Evolutionary conservation across 2,888 invertebrate species (phyloP), one percentile per base, ranked within the genome.

Genomic region (Phyto melanocephala): DNA sequence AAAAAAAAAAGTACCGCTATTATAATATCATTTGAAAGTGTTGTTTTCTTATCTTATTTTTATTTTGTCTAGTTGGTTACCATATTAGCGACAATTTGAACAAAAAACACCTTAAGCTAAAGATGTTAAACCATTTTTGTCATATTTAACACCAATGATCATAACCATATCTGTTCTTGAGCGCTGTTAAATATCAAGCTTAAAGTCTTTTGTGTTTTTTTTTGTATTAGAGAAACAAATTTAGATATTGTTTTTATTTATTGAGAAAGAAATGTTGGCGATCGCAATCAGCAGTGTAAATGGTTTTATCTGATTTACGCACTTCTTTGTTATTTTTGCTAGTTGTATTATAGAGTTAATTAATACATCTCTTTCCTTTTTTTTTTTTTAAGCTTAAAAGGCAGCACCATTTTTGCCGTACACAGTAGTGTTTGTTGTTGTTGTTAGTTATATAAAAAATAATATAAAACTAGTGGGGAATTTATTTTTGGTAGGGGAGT

Each of bases 261-360:
- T 22, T 17, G 10, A 65, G 20, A 67, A 52, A 60, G 60, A 80
- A 70, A 70, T 75, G 63, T 60, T 71, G 3, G 65, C 70, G 79
- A 82, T 82, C 67, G 70, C 45, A 28, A 82, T 79, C 79, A 62
- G 67, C 68, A 60, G 50, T 67, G 67, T 76, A 62, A 6, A 37
- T 78, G 60, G 76, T 79, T 67, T 79, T 84, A 84, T 84, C 81
- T 81, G 81, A 84, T 84, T 81, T 81, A 84, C 84, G 84, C 84
- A 84, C 84, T 79, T 77, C 75, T 60, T 28, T 13, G 5, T 40
- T 47, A 54, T 65, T 70, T 37, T 68, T 76, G 71, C 70, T 65
- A 70, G 35, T 54, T 37, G 20, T 11, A 47, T 11, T 7, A 42
- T n/a, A 42, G 47, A 79, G 75, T 82, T 82, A 82, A 82, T 82